Evolutionary conservation across 2,797 vertebrate species (phyloP).

Genomic region (Platalea minor): DNA sequence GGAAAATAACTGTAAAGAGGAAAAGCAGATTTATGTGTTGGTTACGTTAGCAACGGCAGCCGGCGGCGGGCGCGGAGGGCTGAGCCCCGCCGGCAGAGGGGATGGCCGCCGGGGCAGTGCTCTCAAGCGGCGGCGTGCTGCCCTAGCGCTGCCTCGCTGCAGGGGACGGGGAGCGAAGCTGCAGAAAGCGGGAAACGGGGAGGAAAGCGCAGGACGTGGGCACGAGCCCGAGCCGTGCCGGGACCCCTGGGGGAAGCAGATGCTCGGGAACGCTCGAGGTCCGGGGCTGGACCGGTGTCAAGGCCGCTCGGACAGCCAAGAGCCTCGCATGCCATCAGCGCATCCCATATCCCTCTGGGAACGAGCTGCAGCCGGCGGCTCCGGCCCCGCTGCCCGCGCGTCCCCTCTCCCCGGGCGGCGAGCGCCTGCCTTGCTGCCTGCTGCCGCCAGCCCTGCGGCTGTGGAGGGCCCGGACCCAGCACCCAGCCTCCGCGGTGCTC

Average conservation of each 20-base stretch:
- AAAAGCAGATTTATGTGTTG: neutral
- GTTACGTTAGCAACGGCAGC: neutral
- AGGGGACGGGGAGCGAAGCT: neutral
- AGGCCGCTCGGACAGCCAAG: neutral
- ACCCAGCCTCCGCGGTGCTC: neutral
- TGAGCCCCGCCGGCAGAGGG: too few relatives aligned
- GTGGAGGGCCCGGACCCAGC: neutral
- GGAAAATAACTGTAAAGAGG: neutral
- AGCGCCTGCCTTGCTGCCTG: rapidly evolving
- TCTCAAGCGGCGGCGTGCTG: neutral
- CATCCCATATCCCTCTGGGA: neutral
- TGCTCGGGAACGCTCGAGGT: neutral
- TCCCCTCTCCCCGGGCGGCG: neutral
- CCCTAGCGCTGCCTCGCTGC: neutral
- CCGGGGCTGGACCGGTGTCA: neutral
- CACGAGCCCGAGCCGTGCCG: neutral
- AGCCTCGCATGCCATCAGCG: neutral
- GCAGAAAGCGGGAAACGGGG: neutral
- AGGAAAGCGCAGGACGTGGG: neutral
- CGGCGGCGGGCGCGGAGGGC: too few relatives aligned
- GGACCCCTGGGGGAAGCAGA: neutral
- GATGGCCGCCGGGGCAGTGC: neutral
- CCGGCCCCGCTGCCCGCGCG: rapidly evolving
- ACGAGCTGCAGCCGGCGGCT: rapidly evolving
- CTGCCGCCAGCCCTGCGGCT: neutral